phyloP scores from a whole-genome alignment of 2,113 vertebrate species.

The Heterochromis multidens region DNA sequence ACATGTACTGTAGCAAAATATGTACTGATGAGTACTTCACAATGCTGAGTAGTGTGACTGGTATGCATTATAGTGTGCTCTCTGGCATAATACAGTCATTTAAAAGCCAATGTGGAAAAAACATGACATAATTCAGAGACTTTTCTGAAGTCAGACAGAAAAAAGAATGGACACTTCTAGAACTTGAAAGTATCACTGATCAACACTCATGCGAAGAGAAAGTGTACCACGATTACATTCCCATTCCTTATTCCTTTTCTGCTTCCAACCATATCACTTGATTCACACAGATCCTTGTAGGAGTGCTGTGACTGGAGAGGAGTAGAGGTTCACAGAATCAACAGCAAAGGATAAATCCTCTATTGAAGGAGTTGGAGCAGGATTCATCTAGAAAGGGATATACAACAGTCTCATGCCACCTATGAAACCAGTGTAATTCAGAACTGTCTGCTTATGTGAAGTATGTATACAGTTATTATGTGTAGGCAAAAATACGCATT shows the following conservation, averaged over 20 bases:
- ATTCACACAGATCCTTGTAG: slow-evolving; percentile 37
- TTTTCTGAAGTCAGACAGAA: background rate
- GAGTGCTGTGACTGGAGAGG: slow-evolving; percentile 14
- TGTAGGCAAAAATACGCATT: too few relatives aligned
- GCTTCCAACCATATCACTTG: slow-evolving; percentile 7
- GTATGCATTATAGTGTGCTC: background rate
- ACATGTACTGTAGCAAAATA: slow-evolving; percentile 7
- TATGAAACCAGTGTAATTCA: background rate
- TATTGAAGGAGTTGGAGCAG: background rate
- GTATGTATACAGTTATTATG: background rate
- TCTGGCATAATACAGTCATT: background rate
- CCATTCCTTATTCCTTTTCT: background rate
- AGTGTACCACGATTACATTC: background rate
- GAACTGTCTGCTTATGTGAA: background rate
- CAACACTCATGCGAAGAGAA: slow-evolving; percentile 9
- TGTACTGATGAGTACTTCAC: background rate
- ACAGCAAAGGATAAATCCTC: slow-evolving; percentile 24
- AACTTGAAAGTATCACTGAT: slow-evolving; percentile 23
- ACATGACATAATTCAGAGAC: background rate
- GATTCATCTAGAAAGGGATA: slow-evolving; percentile 29
- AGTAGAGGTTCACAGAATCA: slow-evolving; percentile 22
- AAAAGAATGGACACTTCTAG: background rate
- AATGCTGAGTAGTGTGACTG: background rate
- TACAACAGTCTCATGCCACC: background rate
- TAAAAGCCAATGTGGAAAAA: background rate